Evolutionary conservation across 2,888 invertebrate genomes (phyloP).

Genomic region (Orthonychiurus folsomi): DNA sequence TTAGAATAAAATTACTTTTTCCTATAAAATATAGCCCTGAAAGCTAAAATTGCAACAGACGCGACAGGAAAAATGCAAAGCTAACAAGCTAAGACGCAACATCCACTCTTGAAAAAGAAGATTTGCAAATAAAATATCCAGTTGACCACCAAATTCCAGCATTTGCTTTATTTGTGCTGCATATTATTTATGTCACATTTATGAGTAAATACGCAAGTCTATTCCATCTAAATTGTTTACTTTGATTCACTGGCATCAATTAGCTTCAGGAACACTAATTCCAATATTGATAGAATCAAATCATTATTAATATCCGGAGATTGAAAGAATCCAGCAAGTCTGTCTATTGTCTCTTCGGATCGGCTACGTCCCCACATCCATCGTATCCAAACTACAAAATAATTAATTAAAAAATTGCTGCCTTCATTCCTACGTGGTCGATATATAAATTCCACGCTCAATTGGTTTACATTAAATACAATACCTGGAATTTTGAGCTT

Average conservation of each 20-base stretch:
- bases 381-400: slow-evolving; percentile 37
- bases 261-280: slow-evolving; percentile 27
- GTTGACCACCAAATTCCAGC: no score
- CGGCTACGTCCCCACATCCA: slow-evolving; percentile 40
- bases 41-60: no score
- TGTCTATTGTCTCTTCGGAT: slow-evolving; percentile 39
- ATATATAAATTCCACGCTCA: neutral
- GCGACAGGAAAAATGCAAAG: no score
- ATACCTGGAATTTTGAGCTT: slow-evolving; percentile 38
- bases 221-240: neutral
- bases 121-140: no score
- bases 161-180: no score
- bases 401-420: neutral
- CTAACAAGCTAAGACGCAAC: no score
- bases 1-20: no score
- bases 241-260: neutral
- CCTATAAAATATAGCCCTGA: no score
- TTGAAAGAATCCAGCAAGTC: slow-evolving; percentile 39
- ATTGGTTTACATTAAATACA: slow-evolving; percentile 8
- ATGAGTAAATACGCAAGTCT: no score
- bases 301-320: slow-evolving; percentile 34
- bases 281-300: slow-evolving; percentile 32
- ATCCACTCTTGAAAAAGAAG: no score
- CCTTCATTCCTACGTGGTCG: neutral
- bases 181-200: no score